Percentiles rank a stretch among this genome's conserved stretches.
These are phyloP conservation scores for Dicentrarchus labrax DNA, from an alignment of 2,113 vertebrate genomes.

Conservation along the genomic window DNA sequence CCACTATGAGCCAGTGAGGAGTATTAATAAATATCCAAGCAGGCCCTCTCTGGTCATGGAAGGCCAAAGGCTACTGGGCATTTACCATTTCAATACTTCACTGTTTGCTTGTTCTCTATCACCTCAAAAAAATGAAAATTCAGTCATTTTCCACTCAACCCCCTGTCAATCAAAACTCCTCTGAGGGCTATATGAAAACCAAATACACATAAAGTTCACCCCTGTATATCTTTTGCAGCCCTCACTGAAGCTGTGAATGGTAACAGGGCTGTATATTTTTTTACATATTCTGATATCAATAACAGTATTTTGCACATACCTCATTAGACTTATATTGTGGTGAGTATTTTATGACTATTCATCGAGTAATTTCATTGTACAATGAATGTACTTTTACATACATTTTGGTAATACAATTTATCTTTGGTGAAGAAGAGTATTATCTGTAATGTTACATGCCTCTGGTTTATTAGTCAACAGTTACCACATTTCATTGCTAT, in stretches of 20 bases:
- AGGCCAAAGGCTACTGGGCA: constrained; percentile 44
- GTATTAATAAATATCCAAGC: constrained; percentile 44
- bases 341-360: background rate
- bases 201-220: constrained; percentile 17
- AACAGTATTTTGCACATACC: background rate
- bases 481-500: background rate
- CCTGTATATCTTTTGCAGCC: background rate
- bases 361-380: background rate
- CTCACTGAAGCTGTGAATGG: constrained; percentile 14
- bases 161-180: constrained; percentile 52
- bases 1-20: constrained; percentile 7
- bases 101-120: constrained; percentile 57
- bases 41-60: constrained; percentile 31
- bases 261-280: background rate
- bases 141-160: constrained; percentile 45
- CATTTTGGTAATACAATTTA: background rate
- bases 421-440: background rate
- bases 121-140: constrained; percentile 55
- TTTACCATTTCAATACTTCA: constrained; percentile 58
- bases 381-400: background rate
- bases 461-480: constrained; percentile 5
- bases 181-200: constrained; percentile 18
- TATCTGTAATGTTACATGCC: background rate
- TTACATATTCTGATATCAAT: background rate
- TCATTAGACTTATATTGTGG: background rate